A percentile compares a stretch with the other conserved stretches of the same genome.
These are phyloP conservation scores for Callionymus lyra DNA, from an alignment of 2,113 vertebrate genomes.

Conservation along the genomic window DNA sequence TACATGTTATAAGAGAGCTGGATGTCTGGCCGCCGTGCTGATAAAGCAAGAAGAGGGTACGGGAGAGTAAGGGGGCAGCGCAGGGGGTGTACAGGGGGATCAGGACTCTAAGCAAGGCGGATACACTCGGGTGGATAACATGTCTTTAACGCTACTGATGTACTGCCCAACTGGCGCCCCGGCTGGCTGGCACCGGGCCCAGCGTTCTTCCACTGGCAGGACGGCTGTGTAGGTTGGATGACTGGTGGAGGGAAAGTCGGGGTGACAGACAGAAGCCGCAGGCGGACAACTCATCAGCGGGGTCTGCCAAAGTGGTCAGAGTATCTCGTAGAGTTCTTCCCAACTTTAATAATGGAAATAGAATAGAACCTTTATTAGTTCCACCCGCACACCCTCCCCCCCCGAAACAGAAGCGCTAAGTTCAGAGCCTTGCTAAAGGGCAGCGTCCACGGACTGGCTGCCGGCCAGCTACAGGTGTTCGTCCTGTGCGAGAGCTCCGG, in stretches of 20 bases:
- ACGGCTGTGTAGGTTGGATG: conserved; percentile 28
- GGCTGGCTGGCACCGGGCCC: conserved; percentile 39
- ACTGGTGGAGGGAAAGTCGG: conserved; percentile 27
- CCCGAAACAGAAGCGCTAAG: no score
- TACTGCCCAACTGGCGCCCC: conserved; percentile 51
- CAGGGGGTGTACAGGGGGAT: conserved; percentile 39
- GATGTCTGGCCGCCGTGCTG: conserved; percentile 43
- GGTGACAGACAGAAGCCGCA: conserved; percentile 21
- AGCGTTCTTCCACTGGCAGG: conserved; percentile 38
- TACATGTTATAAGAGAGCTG: conserved; percentile 40
- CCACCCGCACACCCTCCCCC: no score
- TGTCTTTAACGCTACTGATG: conserved; percentile 56
- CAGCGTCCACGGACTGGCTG: no score
- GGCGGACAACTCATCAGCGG: conserved; percentile 10
- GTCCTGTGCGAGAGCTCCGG: no score
- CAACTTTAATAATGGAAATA: no score
- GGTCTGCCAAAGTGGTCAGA: background rate
- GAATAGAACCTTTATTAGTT: no score
- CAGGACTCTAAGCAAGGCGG: conserved; percentile 43
- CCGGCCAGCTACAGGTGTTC: no score
- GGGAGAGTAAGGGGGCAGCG: conserved; percentile 20
- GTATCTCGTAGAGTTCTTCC: background rate
- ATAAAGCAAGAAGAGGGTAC: conserved; percentile 42
- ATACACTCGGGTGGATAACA: conserved; percentile 50
- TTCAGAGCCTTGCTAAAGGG: no score